phyloP scores from a whole-genome alignment of 1,140 invertebrate species.

The Adoxophyes honmai region DNA sequence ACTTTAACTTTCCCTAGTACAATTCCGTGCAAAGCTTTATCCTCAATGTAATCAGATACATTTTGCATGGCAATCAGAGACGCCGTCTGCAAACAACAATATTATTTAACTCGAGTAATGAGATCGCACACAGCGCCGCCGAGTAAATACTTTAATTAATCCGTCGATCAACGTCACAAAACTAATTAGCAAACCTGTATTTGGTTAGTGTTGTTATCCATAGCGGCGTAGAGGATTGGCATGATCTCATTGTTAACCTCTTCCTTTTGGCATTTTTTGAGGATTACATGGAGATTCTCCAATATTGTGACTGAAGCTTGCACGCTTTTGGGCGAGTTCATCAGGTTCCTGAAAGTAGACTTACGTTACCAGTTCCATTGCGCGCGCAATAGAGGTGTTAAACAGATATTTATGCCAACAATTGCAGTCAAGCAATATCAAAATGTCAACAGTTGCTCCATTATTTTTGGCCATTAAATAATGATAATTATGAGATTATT shows the following conservation, averaged over 20 bases:
- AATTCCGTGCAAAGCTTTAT: constrained; percentile 87
- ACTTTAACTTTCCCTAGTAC: constrained; percentile 92
- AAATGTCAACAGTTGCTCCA: too few species aligned
- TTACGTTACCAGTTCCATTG: too few species aligned
- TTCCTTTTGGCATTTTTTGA: constrained; percentile 90
- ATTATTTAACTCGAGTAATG: not conserved
- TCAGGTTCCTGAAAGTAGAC: constrained; percentile 76
- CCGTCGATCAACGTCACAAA: too few species aligned
- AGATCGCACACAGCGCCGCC: too few species aligned
- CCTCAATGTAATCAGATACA: constrained; percentile 91
- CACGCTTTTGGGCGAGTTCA: constrained; percentile 90
- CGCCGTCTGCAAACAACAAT: constrained; percentile 82
- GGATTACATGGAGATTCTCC: constrained; percentile 94
- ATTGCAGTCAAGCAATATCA: too few species aligned
- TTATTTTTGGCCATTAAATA: too few species aligned
- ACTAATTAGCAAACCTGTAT: constrained; percentile 85
- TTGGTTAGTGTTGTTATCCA: constrained; percentile 94
- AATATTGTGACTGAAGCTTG: constrained; percentile 93
- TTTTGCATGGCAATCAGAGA: constrained; percentile 92
- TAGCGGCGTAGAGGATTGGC: constrained; percentile 91
- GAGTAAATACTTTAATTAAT: too few species aligned
- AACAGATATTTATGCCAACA: too few species aligned
- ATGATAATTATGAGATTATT: too few species aligned
- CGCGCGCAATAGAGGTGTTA: too few species aligned
- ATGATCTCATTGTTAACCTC: constrained; percentile 90